These are phyloP conservation scores for Anas acuta DNA, from an alignment of 2,797 vertebrate genomes.

Conservation along the genomic window DNA sequence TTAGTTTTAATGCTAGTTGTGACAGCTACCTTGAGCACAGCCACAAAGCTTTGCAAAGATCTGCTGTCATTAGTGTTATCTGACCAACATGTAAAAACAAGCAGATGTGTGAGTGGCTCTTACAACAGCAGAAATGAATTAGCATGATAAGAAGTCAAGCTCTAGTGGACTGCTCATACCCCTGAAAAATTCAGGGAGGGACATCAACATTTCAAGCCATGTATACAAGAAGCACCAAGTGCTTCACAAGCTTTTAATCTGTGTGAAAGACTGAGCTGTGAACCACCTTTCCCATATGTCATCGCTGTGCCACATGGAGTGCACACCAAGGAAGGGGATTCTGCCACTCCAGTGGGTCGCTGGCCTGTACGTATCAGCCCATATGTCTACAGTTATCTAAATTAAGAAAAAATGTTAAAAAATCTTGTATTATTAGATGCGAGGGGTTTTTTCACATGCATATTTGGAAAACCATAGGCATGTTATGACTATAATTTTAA, in stretches of 20 bases:
- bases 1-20: not conserved
- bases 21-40: not conserved
- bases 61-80: not conserved
- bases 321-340: not conserved
- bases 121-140: not conserved
- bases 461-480: not conserved
- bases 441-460: not conserved
- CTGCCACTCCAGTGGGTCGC: not conserved
- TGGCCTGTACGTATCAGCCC: not conserved
- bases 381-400: not conserved
- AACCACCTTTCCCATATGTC: not conserved
- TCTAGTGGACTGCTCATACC: not conserved
- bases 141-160: not conserved
- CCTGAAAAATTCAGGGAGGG: not conserved
- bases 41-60: not conserved
- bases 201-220: not conserved
- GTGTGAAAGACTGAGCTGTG: fast-evolving
- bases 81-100: not conserved
- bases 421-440: not conserved
- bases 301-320: fast-evolving
- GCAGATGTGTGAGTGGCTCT: not conserved
- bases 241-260: not conserved
- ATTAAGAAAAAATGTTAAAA: not conserved
- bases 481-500: not conserved
- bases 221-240: not conserved